Conservation (phyloP, 2,113 vertebrate species). For the Oreochromis tanganicae region DNA sequence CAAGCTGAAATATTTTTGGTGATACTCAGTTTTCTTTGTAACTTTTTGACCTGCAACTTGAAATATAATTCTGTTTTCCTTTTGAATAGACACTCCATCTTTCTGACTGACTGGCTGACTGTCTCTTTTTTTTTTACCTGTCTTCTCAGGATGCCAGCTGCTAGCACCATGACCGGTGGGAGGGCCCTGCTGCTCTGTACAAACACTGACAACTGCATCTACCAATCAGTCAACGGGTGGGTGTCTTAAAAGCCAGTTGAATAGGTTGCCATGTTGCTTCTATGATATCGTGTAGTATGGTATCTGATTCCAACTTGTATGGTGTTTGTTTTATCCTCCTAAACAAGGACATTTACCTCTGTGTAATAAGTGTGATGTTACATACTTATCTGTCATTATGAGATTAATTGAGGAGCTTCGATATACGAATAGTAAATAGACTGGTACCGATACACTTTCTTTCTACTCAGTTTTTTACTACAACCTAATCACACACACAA, state of each 20-base stretch:
- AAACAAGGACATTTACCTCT: not conserved
- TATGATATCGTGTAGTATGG: not conserved
- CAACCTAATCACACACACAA: not conserved
- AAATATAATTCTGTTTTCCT: not conserved
- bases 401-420: not conserved
- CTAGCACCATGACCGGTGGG: conserved; percentile 88
- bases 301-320: not conserved
- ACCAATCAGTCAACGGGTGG: conserved; percentile 78
- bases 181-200: conserved; percentile 78
- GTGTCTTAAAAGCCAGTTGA: not conserved
- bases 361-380: not conserved
- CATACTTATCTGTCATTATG: not conserved
- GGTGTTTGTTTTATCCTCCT: not conserved
- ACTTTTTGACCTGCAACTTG: not conserved
- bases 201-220: conserved; percentile 77
- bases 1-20: not conserved
- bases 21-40: not conserved
- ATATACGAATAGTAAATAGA: not conserved
- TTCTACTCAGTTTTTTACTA: not conserved
- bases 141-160: conserved; percentile 72
- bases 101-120: not conserved
- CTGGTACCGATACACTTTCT: not conserved
- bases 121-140: conserved; percentile 23
- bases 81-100: not conserved
- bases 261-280: not conserved